Conservation (phyloP, 2,797 vertebrate genomes). For the Anabacerthia variegaticeps region DNA sequence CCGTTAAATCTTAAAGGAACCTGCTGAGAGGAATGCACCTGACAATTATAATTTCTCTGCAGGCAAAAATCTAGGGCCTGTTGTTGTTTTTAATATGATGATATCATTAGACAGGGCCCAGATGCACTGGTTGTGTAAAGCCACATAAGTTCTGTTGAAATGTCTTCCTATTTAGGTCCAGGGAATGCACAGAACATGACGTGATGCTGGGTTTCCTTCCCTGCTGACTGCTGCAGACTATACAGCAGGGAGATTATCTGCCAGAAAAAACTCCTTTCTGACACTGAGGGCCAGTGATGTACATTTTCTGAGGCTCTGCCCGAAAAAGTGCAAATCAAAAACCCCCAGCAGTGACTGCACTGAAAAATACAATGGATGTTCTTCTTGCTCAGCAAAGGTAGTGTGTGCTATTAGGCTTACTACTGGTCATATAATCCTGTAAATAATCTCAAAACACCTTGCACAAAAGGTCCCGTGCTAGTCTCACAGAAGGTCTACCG, state of each 20-base stretch:
- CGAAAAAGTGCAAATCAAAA: not conserved
- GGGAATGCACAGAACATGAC: not conserved
- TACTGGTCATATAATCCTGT: not conserved
- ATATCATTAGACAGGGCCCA: not conserved
- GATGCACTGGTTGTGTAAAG: not conserved
- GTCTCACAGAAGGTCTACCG: not conserved
- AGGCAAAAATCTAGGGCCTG: not conserved
- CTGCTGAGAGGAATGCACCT: not conserved
- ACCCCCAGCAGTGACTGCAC: not conserved
- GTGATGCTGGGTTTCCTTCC: not conserved
- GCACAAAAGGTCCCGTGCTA: not conserved
- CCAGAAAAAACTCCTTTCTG: not conserved
- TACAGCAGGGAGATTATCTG: not conserved
- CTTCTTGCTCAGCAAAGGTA: not conserved
- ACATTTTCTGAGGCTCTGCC: not conserved
- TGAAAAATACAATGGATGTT: not conserved
- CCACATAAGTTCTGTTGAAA: not conserved
- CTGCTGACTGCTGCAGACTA: not conserved
- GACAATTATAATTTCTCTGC: not conserved
- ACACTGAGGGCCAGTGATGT: not conserved
- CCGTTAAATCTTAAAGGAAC: not conserved
- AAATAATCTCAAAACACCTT: not conserved
- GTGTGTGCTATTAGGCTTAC: not conserved
- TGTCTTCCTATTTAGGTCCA: slow-evolving; percentile 1
- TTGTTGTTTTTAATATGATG: not conserved